Evolutionary conservation across 2,888 invertebrate species (phyloP), one percentile per base, ranked within the genome.

Genomic region (Ophonus ardosiacus): DNA sequence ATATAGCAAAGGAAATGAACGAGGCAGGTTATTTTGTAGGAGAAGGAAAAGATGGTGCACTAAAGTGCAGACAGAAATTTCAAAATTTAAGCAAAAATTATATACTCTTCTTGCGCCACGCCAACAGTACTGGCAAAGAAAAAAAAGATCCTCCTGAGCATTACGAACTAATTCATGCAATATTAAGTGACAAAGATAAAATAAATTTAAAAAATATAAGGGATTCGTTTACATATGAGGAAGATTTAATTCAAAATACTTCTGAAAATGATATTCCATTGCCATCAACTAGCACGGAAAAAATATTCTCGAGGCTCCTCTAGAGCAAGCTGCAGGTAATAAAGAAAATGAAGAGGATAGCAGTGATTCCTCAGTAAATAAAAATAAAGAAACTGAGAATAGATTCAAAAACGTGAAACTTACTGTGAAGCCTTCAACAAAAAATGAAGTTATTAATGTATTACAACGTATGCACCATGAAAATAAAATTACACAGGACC

Each of bases 141-240:
- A 61, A 17, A 61, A 61, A 61, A 61, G 61, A 61, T 18, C 61
- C 61, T 5, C 61, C 61, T 15, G 61, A 61, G 17, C 61, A 61
- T 61, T 61, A 61, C 17, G 61, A 18, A 10, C 17, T 61, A 17
- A n/a, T n/a, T 18, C 17, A 18, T 7, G 18, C 61, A 6, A 61
- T 61, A 7, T 18, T 18, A n/a, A 17, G 18, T 2, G 21, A 61
- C 17, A 61, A 61, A 18, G 61, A 61, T 18, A 61, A 61, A 61
- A 18, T 61, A 17, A 61, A 15, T 17, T 18, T 61, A 15, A 61
- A 61, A 8, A 61, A 57, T 15, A 57, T 57, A 57, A 10, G 4
- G 6, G 56, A 57, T 13, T 57, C 56, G 5, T 57, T 57, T 40
- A 40, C 7, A n/a, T n/a, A n/a, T 7, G 40, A 40, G 5, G 40